phyloP scores from a whole-genome alignment of 2,113 vertebrate genomes.

The Caloenas nicobarica region DNA sequence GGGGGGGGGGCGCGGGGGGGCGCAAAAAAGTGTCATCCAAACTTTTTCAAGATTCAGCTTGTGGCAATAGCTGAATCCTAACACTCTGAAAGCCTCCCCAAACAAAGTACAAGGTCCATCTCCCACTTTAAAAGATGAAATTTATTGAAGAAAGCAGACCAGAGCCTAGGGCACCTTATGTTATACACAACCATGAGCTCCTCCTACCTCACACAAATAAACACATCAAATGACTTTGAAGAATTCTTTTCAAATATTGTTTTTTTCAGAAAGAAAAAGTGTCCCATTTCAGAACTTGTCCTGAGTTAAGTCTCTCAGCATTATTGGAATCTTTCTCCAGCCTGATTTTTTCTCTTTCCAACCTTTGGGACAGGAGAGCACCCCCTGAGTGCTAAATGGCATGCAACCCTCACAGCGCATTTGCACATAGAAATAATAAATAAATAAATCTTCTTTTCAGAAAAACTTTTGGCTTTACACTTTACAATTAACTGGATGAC shows the following conservation, averaged over 20 bases:
- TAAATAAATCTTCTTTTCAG: background rate
- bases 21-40: background rate
- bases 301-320: background rate
- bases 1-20: no score
- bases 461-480: background rate
- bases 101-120: background rate
- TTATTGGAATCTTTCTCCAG: background rate
- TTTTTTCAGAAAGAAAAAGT: background rate
- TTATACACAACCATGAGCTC: background rate
- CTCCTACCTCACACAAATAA: background rate
- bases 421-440: no score
- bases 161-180: background rate
- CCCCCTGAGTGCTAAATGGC: background rate
- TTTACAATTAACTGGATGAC: background rate
- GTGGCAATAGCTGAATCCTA: background rate
- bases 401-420: background rate
- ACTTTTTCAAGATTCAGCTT: background rate
- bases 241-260: background rate
- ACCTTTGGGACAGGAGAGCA: background rate
- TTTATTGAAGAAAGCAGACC: background rate
- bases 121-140: background rate
- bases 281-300: background rate
- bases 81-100: background rate
- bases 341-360: background rate
- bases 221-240: rapidly evolving